A percentile compares a stretch with the other conserved stretches of the same genome.
These are phyloP conservation scores for Eptesicus fuscus DNA, from an alignment of 2,113 vertebrate species.

Conservation along the genomic window DNA sequence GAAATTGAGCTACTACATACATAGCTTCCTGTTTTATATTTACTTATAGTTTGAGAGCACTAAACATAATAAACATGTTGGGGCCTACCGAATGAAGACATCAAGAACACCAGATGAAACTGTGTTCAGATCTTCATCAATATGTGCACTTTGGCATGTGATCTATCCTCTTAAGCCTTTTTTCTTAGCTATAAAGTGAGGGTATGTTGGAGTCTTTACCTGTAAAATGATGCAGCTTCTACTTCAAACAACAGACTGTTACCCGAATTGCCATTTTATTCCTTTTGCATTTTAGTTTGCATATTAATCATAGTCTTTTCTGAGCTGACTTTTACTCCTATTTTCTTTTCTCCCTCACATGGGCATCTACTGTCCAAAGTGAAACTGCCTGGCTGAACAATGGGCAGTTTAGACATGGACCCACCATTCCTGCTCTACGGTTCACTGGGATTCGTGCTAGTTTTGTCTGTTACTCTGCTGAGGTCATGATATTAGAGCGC, in stretches of 20 bases:
- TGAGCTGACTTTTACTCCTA: not conserved
- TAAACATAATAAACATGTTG: not conserved
- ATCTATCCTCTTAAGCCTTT: not conserved
- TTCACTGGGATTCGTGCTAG: not conserved
- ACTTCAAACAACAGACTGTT: not conserved
- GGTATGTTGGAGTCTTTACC: not conserved
- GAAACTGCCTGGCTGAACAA: not conserved
- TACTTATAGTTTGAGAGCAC: not conserved
- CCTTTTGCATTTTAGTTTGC: not conserved
- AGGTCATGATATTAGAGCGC: not conserved
- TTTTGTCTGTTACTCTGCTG: not conserved
- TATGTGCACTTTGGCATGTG: not conserved
- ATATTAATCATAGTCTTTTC: not conserved
- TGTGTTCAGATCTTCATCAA: not conserved
- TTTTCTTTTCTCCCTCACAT: not conserved
- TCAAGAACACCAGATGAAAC: not conserved
- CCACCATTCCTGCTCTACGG: not conserved
- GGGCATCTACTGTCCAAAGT: not conserved
- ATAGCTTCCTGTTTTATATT: not conserved
- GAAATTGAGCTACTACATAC: not conserved
- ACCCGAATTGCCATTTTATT: not conserved
- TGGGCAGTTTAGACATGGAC: not conserved
- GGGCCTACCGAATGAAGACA: not conserved
- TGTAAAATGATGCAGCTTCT: not conserved
- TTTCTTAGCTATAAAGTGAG: not conserved